phyloP scores from a whole-genome alignment of 1,140 invertebrate genomes.

The Leguminivora glycinivorella region DNA sequence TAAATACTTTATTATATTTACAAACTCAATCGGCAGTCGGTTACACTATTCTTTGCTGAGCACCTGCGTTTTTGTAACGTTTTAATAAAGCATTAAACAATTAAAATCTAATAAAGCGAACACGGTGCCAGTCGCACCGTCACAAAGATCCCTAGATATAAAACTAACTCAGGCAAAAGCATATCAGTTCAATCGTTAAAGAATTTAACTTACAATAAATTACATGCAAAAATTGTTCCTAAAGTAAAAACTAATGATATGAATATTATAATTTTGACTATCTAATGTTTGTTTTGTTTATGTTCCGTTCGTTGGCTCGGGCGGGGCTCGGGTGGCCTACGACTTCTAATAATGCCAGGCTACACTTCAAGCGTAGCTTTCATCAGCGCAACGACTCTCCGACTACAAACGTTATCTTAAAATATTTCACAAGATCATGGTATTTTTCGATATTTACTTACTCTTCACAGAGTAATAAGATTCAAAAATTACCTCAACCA shows the following conservation, averaged over 20 bases:
- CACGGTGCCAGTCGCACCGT: conserved; percentile 20
- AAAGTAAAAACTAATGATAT: conserved; percentile 78
- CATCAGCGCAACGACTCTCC: conserved; percentile 35
- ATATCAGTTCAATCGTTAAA: conserved; percentile 52
- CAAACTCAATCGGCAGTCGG: conserved; percentile 67
- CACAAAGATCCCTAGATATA: background rate
- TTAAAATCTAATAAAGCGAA: conserved; percentile 51
- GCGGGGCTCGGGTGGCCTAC: conserved; percentile 34
- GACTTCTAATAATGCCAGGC: conserved; percentile 34
- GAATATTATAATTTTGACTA: conserved; percentile 77
- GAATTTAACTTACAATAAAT: conserved; percentile 57
- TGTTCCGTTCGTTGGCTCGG: conserved; percentile 32
- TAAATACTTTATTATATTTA: conserved; percentile 71
- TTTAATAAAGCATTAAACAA: conserved; percentile 63
- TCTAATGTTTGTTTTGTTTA: conserved; percentile 57
- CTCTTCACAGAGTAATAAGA: conserved; percentile 49
- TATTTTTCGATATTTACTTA: conserved; percentile 44
- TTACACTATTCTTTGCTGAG: conserved; percentile 56
- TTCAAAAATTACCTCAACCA: conserved; percentile 59
- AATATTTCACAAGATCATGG: conserved; percentile 45
- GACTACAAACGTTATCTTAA: conserved; percentile 56
- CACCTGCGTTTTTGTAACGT: conserved; percentile 63
- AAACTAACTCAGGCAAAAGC: conserved; percentile 19
- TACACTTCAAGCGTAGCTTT: conserved; percentile 45
- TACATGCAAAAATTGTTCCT: conserved; percentile 63